phyloP scores from a whole-genome alignment of 1,140 invertebrate genomes.

The Danaus plexippus region DNA sequence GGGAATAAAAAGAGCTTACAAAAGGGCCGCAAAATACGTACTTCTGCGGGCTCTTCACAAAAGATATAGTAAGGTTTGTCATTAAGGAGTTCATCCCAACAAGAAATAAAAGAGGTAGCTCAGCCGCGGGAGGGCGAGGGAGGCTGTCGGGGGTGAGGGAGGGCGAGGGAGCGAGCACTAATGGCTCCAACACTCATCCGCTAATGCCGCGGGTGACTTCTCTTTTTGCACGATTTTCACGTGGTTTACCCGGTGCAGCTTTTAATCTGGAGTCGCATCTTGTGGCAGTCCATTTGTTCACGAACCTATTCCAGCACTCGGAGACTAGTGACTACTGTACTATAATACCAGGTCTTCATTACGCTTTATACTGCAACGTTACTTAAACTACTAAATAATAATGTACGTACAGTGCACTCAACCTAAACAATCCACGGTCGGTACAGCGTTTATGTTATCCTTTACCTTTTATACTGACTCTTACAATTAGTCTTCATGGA shows the following conservation, averaged over 20 bases:
- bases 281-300: constrained; percentile 58
- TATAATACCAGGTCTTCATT: neutral
- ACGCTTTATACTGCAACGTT: no score
- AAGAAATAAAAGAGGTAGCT: constrained; percentile 70
- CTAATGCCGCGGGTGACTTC: constrained; percentile 69
- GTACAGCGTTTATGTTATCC: no score
- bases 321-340: neutral
- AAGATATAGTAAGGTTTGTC: constrained; percentile 71
- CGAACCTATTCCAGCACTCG: constrained; percentile 23
- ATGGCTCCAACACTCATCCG: constrained; percentile 70
- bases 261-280: constrained; percentile 68
- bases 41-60: constrained; percentile 67
- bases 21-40: constrained; percentile 70
- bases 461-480: no score
- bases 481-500: no score
- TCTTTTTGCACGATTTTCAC: constrained; percentile 69
- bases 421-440: no score
- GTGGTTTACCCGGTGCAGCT: constrained; percentile 67
- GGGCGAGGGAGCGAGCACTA: constrained; percentile 45
- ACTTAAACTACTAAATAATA: no score
- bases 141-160: constrained; percentile 26
- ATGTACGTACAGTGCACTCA: no score
- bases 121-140: constrained; percentile 37
- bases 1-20: constrained; percentile 63
- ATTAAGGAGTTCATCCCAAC: constrained; percentile 71